phyloP scores from a whole-genome alignment of 2,113 vertebrate genomes.

The Crotalus tigris region DNA sequence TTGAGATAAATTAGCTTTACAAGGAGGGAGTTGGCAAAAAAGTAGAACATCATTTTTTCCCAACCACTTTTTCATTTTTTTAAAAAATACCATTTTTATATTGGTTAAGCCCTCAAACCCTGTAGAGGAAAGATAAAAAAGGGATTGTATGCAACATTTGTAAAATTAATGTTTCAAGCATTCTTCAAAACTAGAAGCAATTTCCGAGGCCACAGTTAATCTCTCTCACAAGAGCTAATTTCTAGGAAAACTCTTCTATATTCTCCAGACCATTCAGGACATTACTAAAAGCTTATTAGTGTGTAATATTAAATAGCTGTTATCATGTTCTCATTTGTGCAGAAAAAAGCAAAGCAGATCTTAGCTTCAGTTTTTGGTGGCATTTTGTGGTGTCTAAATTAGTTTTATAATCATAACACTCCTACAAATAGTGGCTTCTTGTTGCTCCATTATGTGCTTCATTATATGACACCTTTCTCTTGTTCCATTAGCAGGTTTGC shows the following conservation, averaged over 20 bases:
- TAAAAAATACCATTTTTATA: background rate
- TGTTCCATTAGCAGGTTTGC: background rate
- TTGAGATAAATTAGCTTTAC: background rate
- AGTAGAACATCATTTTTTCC: background rate
- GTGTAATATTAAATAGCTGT: background rate
- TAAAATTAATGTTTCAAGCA: conserved; percentile 16
- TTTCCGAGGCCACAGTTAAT: conserved; percentile 10
- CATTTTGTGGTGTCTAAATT: background rate
- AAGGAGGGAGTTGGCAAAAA: background rate
- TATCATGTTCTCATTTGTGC: background rate
- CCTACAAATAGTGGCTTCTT: background rate
- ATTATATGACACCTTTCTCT: background rate
- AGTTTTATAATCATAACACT: background rate
- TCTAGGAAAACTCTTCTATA: background rate
- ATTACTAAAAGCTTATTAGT: background rate
- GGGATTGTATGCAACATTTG: background rate
- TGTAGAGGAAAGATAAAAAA: background rate
- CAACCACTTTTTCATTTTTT: background rate
- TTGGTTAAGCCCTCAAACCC: background rate
- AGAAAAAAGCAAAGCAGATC: background rate
- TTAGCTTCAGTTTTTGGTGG: background rate
- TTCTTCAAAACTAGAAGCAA: background rate
- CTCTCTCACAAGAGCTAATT: background rate
- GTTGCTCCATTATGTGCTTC: background rate
- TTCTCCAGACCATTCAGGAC: background rate